Base-by-base conservation (phyloP, 2,888 invertebrate genomes). In the Drosophila infuscata region DNA sequence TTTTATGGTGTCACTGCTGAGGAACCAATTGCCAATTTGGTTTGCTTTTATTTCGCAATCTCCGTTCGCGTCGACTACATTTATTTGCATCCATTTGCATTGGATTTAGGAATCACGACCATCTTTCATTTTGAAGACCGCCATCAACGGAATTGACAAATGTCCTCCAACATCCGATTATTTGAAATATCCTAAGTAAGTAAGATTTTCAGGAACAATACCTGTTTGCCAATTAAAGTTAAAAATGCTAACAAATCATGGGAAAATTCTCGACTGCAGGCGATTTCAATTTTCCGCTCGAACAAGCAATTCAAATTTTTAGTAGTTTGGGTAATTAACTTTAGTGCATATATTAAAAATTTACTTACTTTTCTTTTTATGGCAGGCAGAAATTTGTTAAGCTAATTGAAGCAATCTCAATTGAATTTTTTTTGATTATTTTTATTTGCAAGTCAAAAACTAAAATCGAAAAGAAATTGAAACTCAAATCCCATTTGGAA, bases 21-120 rank as follows among this genome's bases (percentile, higher is more conserved):
- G 57, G 12, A 59, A 62, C 66, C 57, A 59, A 67, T 67, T 67
- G 61, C 35, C 79, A 56, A 73, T 79, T 78, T 62, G 54, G 38
- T 46, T 17, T 9, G 33, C 53, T 43, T 53, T 76, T 43, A 58
- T 36, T 48, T 41, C 38, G 11, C 33, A 68, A 35, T 75, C 11
- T 32, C 38, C 43, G 12, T 36, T 59, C 15, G 43, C 33, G 25
- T 67, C 56, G 5, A 29, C 41, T 6, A 41, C 60, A 75, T 60
- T 70, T 30, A 51, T 49, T 51, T 25, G n/a, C 33, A 30, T 43
- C 46, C 41, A 54, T 49, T 49, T 56, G 41, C 32, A 61, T 49
- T 61, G 41, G 36, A 51, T 61, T 62, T 29, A 33, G 61, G 29
- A 51, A 65, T 52, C 20, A 20, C 35, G 30, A 25, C 0, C 12